Base-by-base conservation (phyloP, 2,797 vertebrate genomes). In the Myripristis murdjan region DNA sequence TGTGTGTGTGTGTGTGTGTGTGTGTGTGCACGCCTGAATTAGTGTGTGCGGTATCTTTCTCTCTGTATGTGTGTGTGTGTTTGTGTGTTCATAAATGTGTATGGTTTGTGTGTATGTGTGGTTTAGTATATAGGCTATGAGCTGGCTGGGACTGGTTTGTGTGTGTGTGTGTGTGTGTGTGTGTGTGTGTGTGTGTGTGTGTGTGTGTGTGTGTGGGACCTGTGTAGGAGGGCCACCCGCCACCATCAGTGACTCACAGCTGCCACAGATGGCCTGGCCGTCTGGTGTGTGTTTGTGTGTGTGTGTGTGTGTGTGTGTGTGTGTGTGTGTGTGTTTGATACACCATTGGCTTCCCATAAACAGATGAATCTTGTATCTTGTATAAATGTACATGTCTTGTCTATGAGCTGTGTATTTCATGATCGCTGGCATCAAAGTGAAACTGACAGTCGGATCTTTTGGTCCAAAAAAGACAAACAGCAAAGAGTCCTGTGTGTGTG, bases 191-290 rank as follows among this genome's bases (percentile, higher is more conserved):
- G 64, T 75, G 53, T 61, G 0, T 39, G 10, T 49, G 6, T 39
- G 20, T 54, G 31, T 43, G 48, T 41, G 60, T 58, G 52, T 64
- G 64, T 65, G 75, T 52, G 49, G 68, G 74, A 73, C 65, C 59
- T 66, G 81, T 78, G 87, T 85, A 68, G 89, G 89, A 85, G 84
- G 74, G 58, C 75, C 73, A 70, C 57, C 75, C 77, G 73, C 77
- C 77, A 76, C 83, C 85, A 70, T 79, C 84, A 72, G 70, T 92
- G 90, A 91, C 85, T 92, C 92, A 90, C 80, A 88, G 85, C 83
- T 89, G 90, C 77, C 71, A 76, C 90, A 92, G 87, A 91, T 92
- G 88, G 90, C 85, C 83, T 49, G n/a, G 86, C 73, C 89, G 89
- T 91, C 87, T 91, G 91, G 71, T 62, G n/a, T 54, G 60, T 72